phyloP scores from a whole-genome alignment of 2,797 vertebrate species.

The Lateolabrax maculatus region DNA sequence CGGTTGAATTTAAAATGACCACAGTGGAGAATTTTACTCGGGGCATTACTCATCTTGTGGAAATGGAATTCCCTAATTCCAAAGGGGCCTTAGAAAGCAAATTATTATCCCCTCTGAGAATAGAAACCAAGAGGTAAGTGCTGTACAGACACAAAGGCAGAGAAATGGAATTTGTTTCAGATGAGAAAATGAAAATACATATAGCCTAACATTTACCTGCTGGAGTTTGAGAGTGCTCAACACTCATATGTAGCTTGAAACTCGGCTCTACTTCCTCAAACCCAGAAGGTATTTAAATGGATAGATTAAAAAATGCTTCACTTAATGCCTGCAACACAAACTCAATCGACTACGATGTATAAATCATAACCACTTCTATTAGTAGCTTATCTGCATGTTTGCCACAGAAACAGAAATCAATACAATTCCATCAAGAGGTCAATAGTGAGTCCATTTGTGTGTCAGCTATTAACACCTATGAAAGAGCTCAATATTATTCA shows the following conservation, averaged over 20 bases:
- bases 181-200: conserved; percentile 50
- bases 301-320: background rate
- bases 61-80: conserved; percentile 77
- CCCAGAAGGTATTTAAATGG: conserved; percentile 11
- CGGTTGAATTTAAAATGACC: conserved; percentile 72
- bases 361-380: conserved; percentile 43
- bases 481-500: conserved; percentile 27
- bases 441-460: conserved; percentile 45
- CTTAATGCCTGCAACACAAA: conserved; percentile 22
- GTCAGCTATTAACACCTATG: conserved; percentile 46
- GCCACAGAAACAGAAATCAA: conserved; percentile 65
- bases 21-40: conserved; percentile 67
- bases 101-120: conserved; percentile 67
- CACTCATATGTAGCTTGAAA: conserved; percentile 11
- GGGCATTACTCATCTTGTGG: conserved; percentile 73
- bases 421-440: conserved; percentile 72
- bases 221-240: conserved; percentile 23
- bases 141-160: conserved; percentile 42
- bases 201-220: conserved; percentile 32
- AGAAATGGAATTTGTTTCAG: conserved; percentile 54
- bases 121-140: conserved; percentile 54
- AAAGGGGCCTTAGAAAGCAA: conserved; percentile 71
- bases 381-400: conserved; percentile 45
- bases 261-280: conserved; percentile 13
- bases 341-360: conserved; percentile 48